Conservation (phyloP, 2,888 invertebrate species). For the Criorhina ranunculi region DNA sequence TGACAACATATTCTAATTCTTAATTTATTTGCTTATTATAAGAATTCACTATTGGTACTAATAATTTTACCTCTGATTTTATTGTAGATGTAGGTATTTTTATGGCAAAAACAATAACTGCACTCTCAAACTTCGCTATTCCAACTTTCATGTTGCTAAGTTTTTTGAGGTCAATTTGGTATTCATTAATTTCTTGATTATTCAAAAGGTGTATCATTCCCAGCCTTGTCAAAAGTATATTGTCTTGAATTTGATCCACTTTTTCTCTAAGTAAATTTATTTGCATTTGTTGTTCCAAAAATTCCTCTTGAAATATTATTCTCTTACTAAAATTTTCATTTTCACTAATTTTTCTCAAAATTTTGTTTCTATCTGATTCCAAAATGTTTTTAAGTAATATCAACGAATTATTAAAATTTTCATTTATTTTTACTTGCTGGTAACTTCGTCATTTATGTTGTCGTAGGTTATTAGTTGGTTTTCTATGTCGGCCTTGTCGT, state of each 20-base stretch:
- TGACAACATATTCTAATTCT: not conserved
- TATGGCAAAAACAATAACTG: not conserved
- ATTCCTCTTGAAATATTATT: constrained; percentile 9
- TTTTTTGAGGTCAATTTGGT: not conserved
- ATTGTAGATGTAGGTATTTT: not conserved
- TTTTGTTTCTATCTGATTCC: not conserved
- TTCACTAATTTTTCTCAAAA: constrained; percentile 2
- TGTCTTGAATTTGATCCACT: constrained; percentile 13
- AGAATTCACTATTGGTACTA: not conserved
- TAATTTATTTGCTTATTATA: not conserved
- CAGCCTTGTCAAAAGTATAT: constrained; percentile 12
- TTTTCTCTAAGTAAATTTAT: constrained; percentile 21
- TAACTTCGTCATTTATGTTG: too few relatives aligned
- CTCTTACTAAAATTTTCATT: not conserved
- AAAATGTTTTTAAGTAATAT: too few relatives aligned
- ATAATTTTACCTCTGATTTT: not conserved
- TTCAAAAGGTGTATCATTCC: constrained; percentile 2
- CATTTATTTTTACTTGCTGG: not conserved
- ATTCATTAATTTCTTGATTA: too few relatives aligned
- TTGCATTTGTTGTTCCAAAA: constrained; percentile 9
- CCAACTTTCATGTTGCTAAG: not conserved
- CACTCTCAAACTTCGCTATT: not conserved
- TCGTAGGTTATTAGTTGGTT: too few relatives aligned
- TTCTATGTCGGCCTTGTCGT: too few relatives aligned
- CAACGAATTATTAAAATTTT: too few relatives aligned